phyloP scores from a whole-genome alignment of 2,797 vertebrate genomes.

The Anomalospiza imberbis region DNA sequence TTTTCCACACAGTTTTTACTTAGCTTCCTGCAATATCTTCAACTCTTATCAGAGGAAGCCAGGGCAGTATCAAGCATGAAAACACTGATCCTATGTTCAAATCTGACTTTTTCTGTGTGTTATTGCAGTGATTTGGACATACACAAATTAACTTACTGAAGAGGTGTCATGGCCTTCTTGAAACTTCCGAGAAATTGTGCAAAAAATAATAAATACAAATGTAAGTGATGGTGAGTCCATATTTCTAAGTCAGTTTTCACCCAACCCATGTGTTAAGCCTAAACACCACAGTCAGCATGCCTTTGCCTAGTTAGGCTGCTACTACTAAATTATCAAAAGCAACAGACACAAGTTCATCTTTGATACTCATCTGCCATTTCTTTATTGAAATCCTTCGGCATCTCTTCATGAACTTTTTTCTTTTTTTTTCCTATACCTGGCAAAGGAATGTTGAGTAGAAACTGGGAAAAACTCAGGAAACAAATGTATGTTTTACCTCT shows the following conservation, averaged over 20 bases:
- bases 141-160: not conserved
- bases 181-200: not conserved
- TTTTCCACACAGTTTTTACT: not conserved
- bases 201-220: not conserved
- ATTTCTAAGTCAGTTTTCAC: not conserved
- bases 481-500: not conserved
- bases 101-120: not conserved
- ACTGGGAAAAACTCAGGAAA: not conserved
- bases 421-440: fast-evolving
- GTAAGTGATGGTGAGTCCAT: not conserved
- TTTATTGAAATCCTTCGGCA: not conserved
- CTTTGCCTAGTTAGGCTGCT: not conserved
- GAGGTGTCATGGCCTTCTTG: not conserved
- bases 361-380: not conserved
- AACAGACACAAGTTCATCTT: not conserved
- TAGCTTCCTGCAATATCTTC: not conserved
- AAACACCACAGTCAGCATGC: not conserved
- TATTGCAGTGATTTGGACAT: not conserved
- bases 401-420: not conserved
- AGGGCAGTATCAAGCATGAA: not conserved
- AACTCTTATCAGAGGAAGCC: not conserved
- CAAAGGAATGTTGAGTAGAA: not conserved
- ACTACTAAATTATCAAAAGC: not conserved
- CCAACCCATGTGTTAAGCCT: not conserved
- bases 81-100: not conserved